Evolutionary conservation across 2,888 invertebrate genomes (phyloP), one percentile per base, ranked within the genome.

Genomic region (Neoscelio sp.): DNA sequence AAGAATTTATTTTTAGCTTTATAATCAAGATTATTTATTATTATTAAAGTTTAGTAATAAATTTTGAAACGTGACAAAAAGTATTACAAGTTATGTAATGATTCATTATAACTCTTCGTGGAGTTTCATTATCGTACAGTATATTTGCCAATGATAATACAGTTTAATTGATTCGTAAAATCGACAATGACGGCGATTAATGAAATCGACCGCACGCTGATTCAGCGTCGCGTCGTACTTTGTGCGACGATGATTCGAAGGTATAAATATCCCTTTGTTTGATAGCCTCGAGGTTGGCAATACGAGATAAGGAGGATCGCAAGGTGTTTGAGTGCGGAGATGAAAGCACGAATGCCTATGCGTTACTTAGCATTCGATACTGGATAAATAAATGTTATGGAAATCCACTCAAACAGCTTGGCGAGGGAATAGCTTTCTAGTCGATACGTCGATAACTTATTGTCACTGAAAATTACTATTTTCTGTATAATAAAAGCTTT

Each of bases 401-500:
- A 70, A 77, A 77, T 73, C 54, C 38, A 52, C 54, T 73, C 73
- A 68, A 68, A 64, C 58, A 68, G 56, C 60, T 67, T 68, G 68
- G 15, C 12, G 54, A 64, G 6, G 58, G 60, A 74, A 75, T 70
- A 75, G 70, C 75, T 75, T 75, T 79, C 75, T 75, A 79, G 79
- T 79, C 75, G 74, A 71, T 79, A 75, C 48, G 78, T 70, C 79
- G 70, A 70, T 79, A 75, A 78, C 62, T 73, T 76, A 75, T 76
- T 71, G 67, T 76, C 67, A 80, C 54, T 76, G 67, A 76, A 73
- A 80, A 80, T 75, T 80, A 76, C 71, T 80, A 76, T 80, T 80
- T 80, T 80, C 76, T 76, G 75, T 80, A 79, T 75, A 65, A 79
- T 70, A 75, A 71, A 75, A 79, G 71, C 65, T 75, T 79, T 71